A percentile compares a stretch with the other conserved stretches of the same genome.
These are phyloP conservation scores for Heliconius aoede DNA, from an alignment of 2,888 invertebrate species.

Conservation along the genomic window DNA sequence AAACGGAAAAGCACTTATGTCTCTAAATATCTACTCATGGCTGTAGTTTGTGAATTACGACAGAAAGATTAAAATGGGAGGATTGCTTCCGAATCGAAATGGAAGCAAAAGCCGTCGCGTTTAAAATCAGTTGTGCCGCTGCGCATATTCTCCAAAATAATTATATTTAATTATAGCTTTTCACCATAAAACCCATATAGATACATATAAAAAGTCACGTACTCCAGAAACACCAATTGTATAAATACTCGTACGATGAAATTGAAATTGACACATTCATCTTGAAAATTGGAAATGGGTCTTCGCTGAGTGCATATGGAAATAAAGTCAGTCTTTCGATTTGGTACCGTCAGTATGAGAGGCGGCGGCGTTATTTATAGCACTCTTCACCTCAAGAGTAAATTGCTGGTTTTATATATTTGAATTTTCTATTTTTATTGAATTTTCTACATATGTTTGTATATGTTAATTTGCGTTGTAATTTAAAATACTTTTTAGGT, in stretches of 20 bases:
- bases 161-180: not conserved
- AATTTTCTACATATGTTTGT: not conserved
- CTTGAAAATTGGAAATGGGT: conserved; percentile 51
- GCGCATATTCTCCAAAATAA: too few species aligned
- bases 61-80: too few species aligned
- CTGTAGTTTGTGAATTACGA: too few species aligned
- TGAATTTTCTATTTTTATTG: not conserved
- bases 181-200: not conserved
- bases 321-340: conserved; percentile 44
- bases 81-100: too few species aligned
- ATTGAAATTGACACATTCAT: conserved; percentile 52
- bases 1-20: too few species aligned
- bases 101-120: too few species aligned
- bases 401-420: not conserved
- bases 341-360: not conserved
- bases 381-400: not conserved
- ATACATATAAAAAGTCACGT: not conserved
- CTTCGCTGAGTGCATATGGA: conserved; percentile 47
- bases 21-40: too few species aligned
- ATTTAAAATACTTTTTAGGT: not conserved
- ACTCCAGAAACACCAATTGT: conserved; percentile 16
- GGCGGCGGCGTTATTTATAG: not conserved
- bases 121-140: too few species aligned
- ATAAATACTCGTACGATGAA: conserved; percentile 3
- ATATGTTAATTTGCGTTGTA: not conserved